phyloP scores from a whole-genome alignment of 2,797 vertebrate species.

The Crenuchus spilurus region DNA sequence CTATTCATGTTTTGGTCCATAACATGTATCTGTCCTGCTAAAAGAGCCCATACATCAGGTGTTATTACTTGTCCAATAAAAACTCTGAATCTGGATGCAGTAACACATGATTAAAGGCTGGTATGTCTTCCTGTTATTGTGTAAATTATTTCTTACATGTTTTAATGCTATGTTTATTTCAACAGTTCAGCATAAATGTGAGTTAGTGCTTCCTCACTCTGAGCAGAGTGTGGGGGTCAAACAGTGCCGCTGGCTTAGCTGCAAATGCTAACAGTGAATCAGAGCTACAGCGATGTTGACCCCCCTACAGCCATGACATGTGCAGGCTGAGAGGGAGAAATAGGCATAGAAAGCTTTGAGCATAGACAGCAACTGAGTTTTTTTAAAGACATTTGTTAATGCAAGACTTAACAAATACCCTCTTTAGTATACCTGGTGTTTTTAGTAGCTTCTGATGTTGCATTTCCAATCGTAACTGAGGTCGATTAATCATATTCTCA shows the following conservation, averaged over 20 bases:
- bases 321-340: conserved; percentile 1
- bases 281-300: conserved; percentile 39
- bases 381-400: no score
- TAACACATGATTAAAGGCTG: background rate
- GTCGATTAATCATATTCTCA: no score
- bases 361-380: background rate
- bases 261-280: conserved; percentile 36
- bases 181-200: background rate
- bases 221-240: conserved; percentile 16
- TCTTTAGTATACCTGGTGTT: no score
- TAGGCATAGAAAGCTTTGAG: background rate
- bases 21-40: no score
- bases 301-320: conserved; percentile 22
- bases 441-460: no score
- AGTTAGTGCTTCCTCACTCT: conserved; percentile 1
- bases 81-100: no score
- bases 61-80: no score
- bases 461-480: no score
- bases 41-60: no score
- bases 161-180: background rate
- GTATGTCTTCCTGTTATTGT: no score
- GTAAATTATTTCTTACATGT: background rate
- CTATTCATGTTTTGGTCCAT: background rate
- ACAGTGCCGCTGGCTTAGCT: conserved; percentile 23
- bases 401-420: no score